These are phyloP conservation scores for Rattus rattus DNA, from an alignment of 2,113 vertebrate species.

Conservation along the genomic window DNA sequence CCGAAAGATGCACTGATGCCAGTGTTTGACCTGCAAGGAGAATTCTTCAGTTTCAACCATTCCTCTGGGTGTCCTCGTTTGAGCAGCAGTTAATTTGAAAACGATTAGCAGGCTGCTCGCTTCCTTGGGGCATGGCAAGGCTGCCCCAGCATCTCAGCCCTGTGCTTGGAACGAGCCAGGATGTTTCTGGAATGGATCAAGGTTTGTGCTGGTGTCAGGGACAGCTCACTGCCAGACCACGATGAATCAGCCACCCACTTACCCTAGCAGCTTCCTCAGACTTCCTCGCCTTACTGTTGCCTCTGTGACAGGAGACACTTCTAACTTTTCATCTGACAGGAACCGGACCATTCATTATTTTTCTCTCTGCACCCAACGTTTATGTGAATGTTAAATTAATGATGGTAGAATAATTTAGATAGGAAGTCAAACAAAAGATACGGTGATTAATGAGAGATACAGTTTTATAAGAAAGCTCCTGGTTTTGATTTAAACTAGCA, in stretches of 20 bases:
- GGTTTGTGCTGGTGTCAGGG: not conserved
- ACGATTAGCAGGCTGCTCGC: constrained; percentile 12
- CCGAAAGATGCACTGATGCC: not conserved
- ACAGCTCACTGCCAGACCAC: not conserved
- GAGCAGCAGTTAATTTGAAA: constrained; percentile 70
- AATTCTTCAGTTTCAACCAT: constrained; percentile 46
- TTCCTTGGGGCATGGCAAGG: not conserved
- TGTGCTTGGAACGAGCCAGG: not conserved
- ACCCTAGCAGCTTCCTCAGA: not conserved
- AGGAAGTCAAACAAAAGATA: constrained; percentile 58
- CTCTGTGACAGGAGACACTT: constrained; percentile 71
- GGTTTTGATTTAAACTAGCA: not conserved
- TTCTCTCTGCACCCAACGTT: constrained; percentile 60
- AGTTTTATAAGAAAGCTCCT: constrained; percentile 21
- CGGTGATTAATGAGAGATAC: constrained; percentile 39
- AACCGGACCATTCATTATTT: constrained; percentile 65
- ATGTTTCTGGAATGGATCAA: not conserved
- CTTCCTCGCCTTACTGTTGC: not conserved
- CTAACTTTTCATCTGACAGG: constrained; percentile 52
- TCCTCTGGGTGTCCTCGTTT: constrained; percentile 66
- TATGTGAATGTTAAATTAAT: constrained; percentile 64
- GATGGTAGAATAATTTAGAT: constrained; percentile 51
- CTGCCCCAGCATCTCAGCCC: not conserved
- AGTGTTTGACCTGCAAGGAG: not conserved
- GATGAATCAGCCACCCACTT: not conserved